phyloP scores from a whole-genome alignment of 1,140 invertebrate species.

The Plodia interpunctella region DNA sequence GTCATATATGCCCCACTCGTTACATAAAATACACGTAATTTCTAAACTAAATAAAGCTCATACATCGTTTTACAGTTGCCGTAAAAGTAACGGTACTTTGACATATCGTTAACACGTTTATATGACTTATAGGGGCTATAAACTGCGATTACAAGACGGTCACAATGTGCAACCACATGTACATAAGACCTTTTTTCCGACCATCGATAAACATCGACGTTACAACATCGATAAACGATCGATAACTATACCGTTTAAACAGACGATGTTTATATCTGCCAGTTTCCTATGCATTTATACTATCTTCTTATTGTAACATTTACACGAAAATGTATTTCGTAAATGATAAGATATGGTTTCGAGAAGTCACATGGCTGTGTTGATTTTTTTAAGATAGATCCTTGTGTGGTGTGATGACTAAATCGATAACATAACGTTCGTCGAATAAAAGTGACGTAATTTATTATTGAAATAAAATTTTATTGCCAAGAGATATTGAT shows the following conservation, averaged over 20 bases:
- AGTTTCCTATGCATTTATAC: slow-evolving; percentile 14
- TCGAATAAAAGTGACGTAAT: no score
- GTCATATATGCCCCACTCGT: no score
- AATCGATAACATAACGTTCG: no score
- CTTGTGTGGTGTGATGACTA: not conserved
- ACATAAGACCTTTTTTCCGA: slow-evolving; percentile 23
- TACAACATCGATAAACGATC: slow-evolving; percentile 30
- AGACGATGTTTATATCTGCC: slow-evolving; percentile 19
- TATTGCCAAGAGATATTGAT: no score
- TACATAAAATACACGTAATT: not conserved
- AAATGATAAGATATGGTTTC: slow-evolving; percentile 3
- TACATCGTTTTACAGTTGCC: not conserved
- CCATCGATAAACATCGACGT: slow-evolving; percentile 22
- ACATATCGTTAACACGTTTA: slow-evolving; percentile 4
- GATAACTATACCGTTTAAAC: slow-evolving; percentile 26
- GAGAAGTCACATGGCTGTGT: not conserved
- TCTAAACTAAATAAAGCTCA: not conserved
- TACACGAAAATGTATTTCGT: slow-evolving; percentile 11
- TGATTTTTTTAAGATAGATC: not conserved
- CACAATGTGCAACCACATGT: not conserved
- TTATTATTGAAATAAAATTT: no score
- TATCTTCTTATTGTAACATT: not conserved
- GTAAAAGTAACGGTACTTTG: not conserved
- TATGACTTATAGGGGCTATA: not conserved
- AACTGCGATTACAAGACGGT: slow-evolving; percentile 1